Evolutionary conservation across 1,140 invertebrate species (phyloP).

Genomic region (Chironomus striatipennis): DNA sequence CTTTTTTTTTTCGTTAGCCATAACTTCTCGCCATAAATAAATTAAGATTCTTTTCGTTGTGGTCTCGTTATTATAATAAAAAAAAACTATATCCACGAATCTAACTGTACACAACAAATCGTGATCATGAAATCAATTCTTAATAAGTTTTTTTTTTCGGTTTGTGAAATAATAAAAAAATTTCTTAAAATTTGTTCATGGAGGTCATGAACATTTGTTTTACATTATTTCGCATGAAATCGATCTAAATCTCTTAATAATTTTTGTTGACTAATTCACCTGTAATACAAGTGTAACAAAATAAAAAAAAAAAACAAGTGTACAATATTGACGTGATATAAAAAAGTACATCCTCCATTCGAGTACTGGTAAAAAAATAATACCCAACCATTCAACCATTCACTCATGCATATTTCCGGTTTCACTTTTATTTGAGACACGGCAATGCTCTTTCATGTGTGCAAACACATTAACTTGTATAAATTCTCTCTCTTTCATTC

Average conservation of each 20-base stretch:
- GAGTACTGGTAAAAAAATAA: not conserved
- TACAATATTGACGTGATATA: not conserved
- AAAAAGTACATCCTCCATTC: not conserved
- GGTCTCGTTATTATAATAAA: too few relatives aligned
- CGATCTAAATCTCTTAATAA: not conserved
- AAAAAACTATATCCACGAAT: not conserved
- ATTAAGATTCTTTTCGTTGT: too few relatives aligned
- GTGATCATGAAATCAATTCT: constrained; percentile 8
- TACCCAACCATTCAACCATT: not conserved
- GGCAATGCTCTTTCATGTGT: not conserved
- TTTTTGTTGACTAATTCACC: not conserved
- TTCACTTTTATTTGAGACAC: constrained; percentile 20
- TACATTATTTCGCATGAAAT: not conserved
- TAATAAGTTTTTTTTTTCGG: not conserved
- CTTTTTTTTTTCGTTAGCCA: too few relatives aligned
- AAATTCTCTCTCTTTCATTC: not conserved
- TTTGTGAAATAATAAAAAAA: not conserved
- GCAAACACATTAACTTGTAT: not conserved
- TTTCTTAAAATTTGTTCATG: not conserved
- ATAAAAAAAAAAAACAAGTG: not conserved
- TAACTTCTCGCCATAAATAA: too few relatives aligned
- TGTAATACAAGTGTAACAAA: not conserved
- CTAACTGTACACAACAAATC: constrained; percentile 3
- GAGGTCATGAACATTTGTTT: not conserved
- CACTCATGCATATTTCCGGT: constrained; percentile 18